Conservation (phyloP, 2,797 vertebrate species). For the Menidia menidia region DNA sequence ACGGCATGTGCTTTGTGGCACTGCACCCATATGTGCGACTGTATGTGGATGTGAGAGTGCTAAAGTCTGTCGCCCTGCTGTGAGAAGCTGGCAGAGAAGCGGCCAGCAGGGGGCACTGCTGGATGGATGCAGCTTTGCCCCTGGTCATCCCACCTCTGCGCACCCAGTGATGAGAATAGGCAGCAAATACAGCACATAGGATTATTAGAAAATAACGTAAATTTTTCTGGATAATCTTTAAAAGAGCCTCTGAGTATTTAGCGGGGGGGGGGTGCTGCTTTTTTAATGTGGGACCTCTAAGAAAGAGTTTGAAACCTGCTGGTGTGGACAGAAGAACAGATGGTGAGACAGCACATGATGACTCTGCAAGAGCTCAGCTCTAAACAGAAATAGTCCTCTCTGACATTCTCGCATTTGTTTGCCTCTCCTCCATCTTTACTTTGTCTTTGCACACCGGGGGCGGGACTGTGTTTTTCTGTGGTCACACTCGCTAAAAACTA, state of each 20-base stretch:
- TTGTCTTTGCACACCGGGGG: conserved; percentile 1
- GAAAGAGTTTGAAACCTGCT: conserved; percentile 53
- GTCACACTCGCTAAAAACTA: conserved; percentile 8
- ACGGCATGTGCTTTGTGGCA: neutral
- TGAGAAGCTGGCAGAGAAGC: neutral
- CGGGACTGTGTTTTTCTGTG: conserved; percentile 13
- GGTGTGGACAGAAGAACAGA: conserved; percentile 62
- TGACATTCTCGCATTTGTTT: conserved; percentile 43
- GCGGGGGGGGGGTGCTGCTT: neutral
- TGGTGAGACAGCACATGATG: conserved; percentile 68
- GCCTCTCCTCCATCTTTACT: conserved; percentile 25
- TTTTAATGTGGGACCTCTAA: conserved; percentile 22
- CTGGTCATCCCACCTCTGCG: conserved; percentile 24
- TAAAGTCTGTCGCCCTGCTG: neutral
- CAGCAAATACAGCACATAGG: conserved; percentile 18
- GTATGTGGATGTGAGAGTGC: conserved; percentile 1
- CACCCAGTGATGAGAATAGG: conserved; percentile 1
- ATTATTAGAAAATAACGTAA: neutral
- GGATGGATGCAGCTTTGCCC: conserved; percentile 19
- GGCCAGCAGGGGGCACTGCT: conserved; percentile 72
- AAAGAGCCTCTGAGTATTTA: neutral
- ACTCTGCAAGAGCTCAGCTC: conserved; percentile 59
- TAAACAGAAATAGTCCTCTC: conserved; percentile 52
- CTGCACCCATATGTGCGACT: conserved; percentile 15
- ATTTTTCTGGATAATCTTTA: conserved; percentile 10